Conservation (phyloP, 1,140 invertebrate species). For the Bombus superbus region DNA sequence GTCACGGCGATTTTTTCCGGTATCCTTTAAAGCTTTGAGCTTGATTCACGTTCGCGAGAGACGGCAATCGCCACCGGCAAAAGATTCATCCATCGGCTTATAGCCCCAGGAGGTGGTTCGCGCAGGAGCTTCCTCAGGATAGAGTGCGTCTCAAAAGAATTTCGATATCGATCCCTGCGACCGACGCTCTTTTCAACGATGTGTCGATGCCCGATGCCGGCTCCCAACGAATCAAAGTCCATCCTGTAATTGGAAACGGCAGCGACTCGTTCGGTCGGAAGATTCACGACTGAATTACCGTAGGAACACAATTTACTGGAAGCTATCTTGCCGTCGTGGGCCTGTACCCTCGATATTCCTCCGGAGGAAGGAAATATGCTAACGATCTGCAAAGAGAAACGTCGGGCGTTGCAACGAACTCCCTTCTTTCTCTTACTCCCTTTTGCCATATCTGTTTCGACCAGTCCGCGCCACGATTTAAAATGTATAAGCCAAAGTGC, state of each 20-base stretch:
- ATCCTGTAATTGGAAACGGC: conserved; percentile 67
- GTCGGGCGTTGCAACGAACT: background rate
- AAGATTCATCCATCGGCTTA: background rate
- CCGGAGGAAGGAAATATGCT: conserved; percentile 56
- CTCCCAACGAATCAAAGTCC: conserved; percentile 62
- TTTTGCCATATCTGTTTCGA: background rate
- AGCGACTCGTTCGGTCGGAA: conserved; percentile 52
- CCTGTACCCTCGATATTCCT: conserved; percentile 55
- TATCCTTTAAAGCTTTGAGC: background rate
- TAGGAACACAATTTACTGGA: conserved; percentile 64
- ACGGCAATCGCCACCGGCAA: conserved; percentile 2
- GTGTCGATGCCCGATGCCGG: conserved; percentile 39
- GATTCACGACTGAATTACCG: conserved; percentile 67
- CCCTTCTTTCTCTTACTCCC: background rate
- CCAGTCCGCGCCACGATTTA: background rate
- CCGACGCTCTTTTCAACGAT: conserved; percentile 32
- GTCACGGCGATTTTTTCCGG: background rate
- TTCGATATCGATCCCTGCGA: conserved; percentile 54
- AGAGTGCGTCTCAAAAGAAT: conserved; percentile 57
- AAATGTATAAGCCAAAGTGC: conserved; percentile 18
- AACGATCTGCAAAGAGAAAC: conserved; percentile 62
- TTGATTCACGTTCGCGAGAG: background rate
- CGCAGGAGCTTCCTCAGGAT: background rate
- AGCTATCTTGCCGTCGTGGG: conserved; percentile 45
- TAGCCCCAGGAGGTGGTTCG: background rate